Conservation (phyloP, 1,140 invertebrate species). For the Aphaenogaster floridana region DNA sequence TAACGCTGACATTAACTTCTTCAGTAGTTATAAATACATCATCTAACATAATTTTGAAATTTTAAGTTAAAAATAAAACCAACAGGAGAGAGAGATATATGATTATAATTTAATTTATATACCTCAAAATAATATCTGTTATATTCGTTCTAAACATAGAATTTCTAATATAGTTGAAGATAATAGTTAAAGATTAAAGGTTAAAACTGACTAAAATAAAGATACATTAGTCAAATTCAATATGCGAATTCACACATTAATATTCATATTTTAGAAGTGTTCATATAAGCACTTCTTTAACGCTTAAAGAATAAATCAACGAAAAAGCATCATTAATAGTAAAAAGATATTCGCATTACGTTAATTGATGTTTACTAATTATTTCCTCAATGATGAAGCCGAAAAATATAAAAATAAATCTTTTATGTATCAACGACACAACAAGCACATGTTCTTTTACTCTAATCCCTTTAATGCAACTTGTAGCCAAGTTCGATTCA, state of each 20-base stretch:
- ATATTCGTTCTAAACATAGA: neutral
- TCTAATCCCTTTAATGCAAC: constrained; percentile 38
- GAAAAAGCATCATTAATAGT: neutral
- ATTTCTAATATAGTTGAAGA: neutral
- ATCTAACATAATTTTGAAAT: neutral
- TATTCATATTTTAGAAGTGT: neutral
- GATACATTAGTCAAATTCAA: neutral
- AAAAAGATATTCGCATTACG: neutral
- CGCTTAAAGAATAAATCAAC: neutral
- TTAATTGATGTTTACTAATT: neutral
- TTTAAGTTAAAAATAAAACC: neutral
- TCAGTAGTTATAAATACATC: neutral
- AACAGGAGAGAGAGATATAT: neutral
- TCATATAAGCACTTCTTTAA: neutral
- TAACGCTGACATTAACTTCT: neutral
- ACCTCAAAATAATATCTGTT: neutral
- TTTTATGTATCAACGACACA: neutral
- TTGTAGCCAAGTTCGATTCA: constrained; percentile 44
- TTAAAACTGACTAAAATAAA: neutral
- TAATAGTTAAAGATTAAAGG: neutral
- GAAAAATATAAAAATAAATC: constrained; percentile 11
- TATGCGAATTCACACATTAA: neutral
- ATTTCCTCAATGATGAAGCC: neutral
- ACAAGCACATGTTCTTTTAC: constrained; percentile 12
- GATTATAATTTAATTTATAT: constrained; percentile 1